Evolutionary conservation across 1,140 invertebrate genomes (phyloP).

Genomic region (Achroia grisella): DNA sequence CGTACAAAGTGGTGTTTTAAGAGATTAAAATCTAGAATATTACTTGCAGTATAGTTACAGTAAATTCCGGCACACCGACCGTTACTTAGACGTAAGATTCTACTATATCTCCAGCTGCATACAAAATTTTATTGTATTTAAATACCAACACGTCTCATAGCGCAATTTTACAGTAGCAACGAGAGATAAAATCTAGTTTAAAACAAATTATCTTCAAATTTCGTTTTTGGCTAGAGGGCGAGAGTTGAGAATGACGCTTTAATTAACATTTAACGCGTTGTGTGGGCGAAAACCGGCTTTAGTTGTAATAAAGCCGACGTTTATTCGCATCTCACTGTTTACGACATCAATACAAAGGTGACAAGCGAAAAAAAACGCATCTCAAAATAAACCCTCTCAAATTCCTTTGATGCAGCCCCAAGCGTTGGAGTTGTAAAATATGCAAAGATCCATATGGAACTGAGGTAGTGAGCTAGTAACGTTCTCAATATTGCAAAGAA

Average conservation of each 20-base stretch:
- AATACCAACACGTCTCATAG: no score
- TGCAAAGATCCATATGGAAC: conserved; percentile 46
- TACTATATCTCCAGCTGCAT: no score
- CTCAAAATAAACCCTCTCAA: conserved; percentile 9
- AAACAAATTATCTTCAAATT: neutral
- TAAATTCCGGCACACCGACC: no score
- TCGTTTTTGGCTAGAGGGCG: neutral
- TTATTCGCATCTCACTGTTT: neutral
- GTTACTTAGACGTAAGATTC: no score
- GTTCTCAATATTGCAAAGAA: conserved; percentile 55
- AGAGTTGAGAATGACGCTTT: conserved; percentile 19
- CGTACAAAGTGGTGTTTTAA: no score
- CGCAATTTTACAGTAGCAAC: no score
- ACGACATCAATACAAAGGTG: neutral
- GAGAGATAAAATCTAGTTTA: no score
- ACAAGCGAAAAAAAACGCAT: neutral
- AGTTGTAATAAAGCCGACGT: conserved; percentile 7
- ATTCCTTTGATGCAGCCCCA: conserved; percentile 23
- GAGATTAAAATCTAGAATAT: no score
- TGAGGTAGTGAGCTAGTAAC: conserved; percentile 39
- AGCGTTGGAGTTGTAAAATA: conserved; percentile 36
- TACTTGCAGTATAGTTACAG: no score
- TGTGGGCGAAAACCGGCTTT: conserved; percentile 22
- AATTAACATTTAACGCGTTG: conserved; percentile 34
- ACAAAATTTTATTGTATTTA: no score